These are phyloP conservation scores for Hypsopygia costalis DNA, from an alignment of 2,888 invertebrate genomes.

Conservation along the genomic window DNA sequence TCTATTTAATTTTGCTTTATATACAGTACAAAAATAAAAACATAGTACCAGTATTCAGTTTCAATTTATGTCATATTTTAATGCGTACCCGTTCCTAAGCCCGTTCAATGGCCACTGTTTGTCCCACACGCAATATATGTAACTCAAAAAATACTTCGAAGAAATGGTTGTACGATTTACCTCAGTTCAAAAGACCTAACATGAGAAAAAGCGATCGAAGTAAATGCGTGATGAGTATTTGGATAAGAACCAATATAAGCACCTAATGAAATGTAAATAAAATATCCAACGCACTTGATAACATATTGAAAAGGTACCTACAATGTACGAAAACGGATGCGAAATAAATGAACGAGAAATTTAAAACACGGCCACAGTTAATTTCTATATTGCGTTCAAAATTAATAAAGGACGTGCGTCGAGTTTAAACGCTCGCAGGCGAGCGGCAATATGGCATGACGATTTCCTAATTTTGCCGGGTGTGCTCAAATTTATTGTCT, in stretches of 20 bases:
- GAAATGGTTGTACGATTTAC: slow-evolving; percentile 4
- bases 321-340: too few species aligned
- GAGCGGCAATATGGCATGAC: slow-evolving; percentile 24
- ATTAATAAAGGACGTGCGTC: slow-evolving; percentile 55
- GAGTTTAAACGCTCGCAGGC: slow-evolving; percentile 27
- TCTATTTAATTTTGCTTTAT: too few species aligned
- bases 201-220: slow-evolving; percentile 5
- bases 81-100: too few species aligned
- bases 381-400: slow-evolving; percentile 48
- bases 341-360: too few species aligned
- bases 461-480: slow-evolving; percentile 38
- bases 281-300: not conserved
- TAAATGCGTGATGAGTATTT: not conserved
- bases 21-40: too few species aligned
- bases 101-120: too few species aligned
- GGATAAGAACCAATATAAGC: too few species aligned
- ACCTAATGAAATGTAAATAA: slow-evolving; percentile 3
- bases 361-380: slow-evolving; percentile 32
- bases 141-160: not conserved
- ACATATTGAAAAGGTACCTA: too few species aligned
- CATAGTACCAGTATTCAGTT: too few species aligned
- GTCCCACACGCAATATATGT: too few species aligned
- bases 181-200: slow-evolving; percentile 3
- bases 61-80: too few species aligned
- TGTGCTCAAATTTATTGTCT: slow-evolving; percentile 48